A percentile compares a stretch with the other conserved stretches of the same genome.
Conservation (phyloP, 2,113 vertebrate species). For the Tyrannus savana region DNA sequence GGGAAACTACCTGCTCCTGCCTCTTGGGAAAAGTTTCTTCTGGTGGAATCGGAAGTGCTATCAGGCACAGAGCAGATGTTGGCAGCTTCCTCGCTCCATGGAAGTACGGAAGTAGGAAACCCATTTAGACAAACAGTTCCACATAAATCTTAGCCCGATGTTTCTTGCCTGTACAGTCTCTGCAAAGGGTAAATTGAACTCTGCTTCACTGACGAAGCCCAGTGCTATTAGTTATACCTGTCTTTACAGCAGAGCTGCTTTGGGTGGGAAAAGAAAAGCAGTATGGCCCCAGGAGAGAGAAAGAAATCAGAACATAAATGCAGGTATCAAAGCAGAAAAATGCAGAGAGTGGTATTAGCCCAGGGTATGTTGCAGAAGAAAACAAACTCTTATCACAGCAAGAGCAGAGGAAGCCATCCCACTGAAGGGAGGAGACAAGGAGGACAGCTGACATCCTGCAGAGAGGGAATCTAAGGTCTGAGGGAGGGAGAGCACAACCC, state of each 20-base stretch:
- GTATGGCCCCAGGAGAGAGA: constrained; percentile 17
- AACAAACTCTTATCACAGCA: constrained; percentile 62
- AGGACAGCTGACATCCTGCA: constrained; percentile 26
- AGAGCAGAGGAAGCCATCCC: constrained; percentile 52
- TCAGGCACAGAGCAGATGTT: constrained; percentile 22
- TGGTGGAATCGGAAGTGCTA: neutral
- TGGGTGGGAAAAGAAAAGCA: constrained; percentile 51
- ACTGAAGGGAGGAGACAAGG: constrained; percentile 46
- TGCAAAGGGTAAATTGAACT: constrained; percentile 25
- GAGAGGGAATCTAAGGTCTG: constrained; percentile 31
- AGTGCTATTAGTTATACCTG: constrained; percentile 16
- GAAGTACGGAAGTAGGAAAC: constrained; percentile 46
- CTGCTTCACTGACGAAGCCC: neutral
- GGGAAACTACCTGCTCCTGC: neutral
- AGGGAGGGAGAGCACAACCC: neutral
- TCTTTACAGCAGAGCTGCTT: neutral
- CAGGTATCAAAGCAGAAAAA: constrained; percentile 67
- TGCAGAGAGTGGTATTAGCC: constrained; percentile 10
- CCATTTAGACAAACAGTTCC: constrained; percentile 29
- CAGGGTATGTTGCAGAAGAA: constrained; percentile 35
- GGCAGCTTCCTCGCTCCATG: neutral
- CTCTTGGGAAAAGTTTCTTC: neutral
- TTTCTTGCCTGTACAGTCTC: neutral
- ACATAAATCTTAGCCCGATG: constrained; percentile 13
- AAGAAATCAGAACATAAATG: constrained; percentile 39